Conservation (phyloP, 2,113 vertebrate genomes). For the Alethe castanea region DNA sequence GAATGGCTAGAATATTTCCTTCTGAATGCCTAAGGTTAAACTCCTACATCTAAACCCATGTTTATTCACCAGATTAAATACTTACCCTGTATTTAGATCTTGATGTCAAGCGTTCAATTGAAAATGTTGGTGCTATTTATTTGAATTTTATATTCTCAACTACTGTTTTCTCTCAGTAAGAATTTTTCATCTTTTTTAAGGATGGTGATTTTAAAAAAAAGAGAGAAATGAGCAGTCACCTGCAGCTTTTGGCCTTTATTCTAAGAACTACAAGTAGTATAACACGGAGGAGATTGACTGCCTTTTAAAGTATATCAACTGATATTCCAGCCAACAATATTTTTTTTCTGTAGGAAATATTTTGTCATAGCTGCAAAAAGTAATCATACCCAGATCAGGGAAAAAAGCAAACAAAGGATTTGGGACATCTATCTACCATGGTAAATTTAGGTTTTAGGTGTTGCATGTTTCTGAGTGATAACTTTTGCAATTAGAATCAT, state of each 20-base stretch:
- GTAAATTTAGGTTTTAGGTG: background rate
- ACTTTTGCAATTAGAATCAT: background rate
- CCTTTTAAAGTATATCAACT: background rate
- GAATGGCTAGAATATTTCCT: background rate
- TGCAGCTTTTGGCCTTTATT: background rate
- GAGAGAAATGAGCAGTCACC: background rate
- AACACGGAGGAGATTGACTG: background rate
- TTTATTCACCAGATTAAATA: slow-evolving; percentile 17
- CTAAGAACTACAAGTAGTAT: background rate
- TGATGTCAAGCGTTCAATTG: background rate
- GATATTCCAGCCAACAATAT: background rate
- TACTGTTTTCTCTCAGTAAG: slow-evolving; percentile 10
- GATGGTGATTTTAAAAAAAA: background rate
- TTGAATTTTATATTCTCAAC: slow-evolving; percentile 1
- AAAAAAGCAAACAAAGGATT: background rate
- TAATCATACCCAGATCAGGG: background rate
- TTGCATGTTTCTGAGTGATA: background rate
- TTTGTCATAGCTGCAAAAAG: background rate
- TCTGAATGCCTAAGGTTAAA: slow-evolving; percentile 18
- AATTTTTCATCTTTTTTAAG: background rate
- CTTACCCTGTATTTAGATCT: slow-evolving; percentile 38
- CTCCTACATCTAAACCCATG: slow-evolving; percentile 1
- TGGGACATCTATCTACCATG: background rate
- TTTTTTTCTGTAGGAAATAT: background rate
- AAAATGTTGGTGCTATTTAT: slow-evolving; percentile 30